phyloP scores from a whole-genome alignment of 2,888 invertebrate genomes.

The Dynastes grantii region DNA sequence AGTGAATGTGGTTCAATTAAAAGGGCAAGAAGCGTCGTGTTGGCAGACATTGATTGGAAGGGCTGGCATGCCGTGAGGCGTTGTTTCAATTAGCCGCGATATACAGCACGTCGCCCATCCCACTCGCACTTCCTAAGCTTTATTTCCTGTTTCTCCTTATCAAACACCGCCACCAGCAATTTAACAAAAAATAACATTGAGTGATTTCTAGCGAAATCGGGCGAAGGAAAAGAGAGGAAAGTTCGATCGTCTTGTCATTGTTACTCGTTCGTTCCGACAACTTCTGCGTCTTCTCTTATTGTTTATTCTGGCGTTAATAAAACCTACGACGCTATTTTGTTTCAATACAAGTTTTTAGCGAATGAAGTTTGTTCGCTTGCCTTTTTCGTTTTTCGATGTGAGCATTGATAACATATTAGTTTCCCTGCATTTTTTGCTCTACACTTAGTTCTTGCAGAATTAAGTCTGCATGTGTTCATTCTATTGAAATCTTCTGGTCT shows the following conservation, averaged over 20 bases:
- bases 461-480: too few relatives aligned
- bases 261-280: constrained; percentile 24
- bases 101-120: constrained; percentile 52
- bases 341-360: constrained; percentile 3
- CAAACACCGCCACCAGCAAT: constrained; percentile 51
- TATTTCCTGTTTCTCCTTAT: constrained; percentile 52
- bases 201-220: constrained; percentile 34
- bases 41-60: constrained; percentile 58
- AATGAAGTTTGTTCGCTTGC: not conserved
- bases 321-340: constrained; percentile 4
- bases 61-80: constrained; percentile 59
- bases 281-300: constrained; percentile 26
- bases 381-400: not conserved
- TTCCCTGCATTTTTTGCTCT: not conserved
- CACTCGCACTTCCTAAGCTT: constrained; percentile 51
- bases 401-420: not conserved
- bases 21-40: constrained; percentile 58
- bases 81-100: constrained; percentile 60
- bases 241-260: constrained; percentile 29
- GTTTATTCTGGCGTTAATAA: constrained; percentile 18
- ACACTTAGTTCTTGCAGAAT: not conserved
- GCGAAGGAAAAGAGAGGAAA: constrained; percentile 17
- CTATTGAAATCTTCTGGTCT: too few relatives aligned
- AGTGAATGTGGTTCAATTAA: constrained; percentile 56
- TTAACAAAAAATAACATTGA: constrained; percentile 44